phyloP scores from a whole-genome alignment of 2,888 invertebrate genomes.

The Caenorhabditis sinica region DNA sequence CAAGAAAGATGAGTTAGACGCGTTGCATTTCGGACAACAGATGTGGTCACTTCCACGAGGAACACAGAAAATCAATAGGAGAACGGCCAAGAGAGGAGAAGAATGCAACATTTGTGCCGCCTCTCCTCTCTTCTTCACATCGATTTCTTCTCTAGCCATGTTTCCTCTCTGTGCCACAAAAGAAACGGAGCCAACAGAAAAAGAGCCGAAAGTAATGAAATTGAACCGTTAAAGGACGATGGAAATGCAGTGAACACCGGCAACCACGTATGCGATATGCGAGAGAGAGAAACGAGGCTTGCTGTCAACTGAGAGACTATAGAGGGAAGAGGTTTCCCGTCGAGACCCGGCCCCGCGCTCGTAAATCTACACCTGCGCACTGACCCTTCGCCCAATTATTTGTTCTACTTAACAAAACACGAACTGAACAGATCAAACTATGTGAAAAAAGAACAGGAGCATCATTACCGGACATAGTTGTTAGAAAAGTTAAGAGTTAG shows the following conservation, averaged over 20 bases:
- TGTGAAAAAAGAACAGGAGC: neutral
- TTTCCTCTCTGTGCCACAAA: neutral
- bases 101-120: conserved; percentile 56
- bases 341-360: conserved; percentile 61
- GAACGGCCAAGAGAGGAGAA: conserved; percentile 24
- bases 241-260: conserved; percentile 48
- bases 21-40: conserved; percentile 31
- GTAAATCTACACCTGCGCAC: conserved; percentile 60
- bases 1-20: neutral
- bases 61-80: conserved; percentile 55
- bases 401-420: conserved; percentile 18
- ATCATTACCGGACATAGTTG: too few relatives aligned
- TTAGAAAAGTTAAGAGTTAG: too few relatives aligned
- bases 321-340: conserved; percentile 36
- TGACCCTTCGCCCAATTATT: conserved; percentile 22
- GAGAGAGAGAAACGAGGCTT: neutral
- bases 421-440: neutral
- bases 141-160: conserved; percentile 29
- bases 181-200: neutral
- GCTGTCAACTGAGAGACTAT: conserved; percentile 21
- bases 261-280: conserved; percentile 66
- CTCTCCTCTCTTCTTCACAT: conserved; percentile 27
- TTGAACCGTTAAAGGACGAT: conserved; percentile 44
- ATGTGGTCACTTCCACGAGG: conserved; percentile 47
- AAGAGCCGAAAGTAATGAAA: conserved; percentile 26